These are phyloP conservation scores for Bucco capensis DNA, from an alignment of 2,113 vertebrate genomes.

Conservation along the genomic window DNA sequence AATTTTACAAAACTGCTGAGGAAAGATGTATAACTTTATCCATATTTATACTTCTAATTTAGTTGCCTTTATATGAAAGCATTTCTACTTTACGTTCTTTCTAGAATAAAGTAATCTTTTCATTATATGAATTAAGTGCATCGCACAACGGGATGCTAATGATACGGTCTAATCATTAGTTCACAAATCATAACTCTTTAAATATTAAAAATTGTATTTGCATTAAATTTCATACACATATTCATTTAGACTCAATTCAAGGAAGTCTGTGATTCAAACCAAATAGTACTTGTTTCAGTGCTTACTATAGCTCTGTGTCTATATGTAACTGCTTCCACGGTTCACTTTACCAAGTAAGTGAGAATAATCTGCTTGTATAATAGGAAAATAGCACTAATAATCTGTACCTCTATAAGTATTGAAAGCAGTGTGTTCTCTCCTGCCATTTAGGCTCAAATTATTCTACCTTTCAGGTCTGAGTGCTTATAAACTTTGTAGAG, in stretches of 20 bases:
- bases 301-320: neutral
- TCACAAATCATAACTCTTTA: neutral
- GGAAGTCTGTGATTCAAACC: neutral
- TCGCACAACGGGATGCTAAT: neutral
- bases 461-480: neutral
- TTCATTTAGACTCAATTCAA: neutral
- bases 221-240: neutral
- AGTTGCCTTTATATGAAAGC: neutral
- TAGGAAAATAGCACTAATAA: neutral
- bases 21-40: neutral
- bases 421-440: neutral
- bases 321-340: accelerated
- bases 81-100: neutral
- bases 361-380: neutral
- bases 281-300: neutral
- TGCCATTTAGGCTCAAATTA: neutral
- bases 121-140: neutral
- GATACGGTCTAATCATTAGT: neutral
- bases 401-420: neutral
- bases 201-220: neutral
- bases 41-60: neutral
- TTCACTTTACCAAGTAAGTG: neutral
- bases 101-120: neutral
- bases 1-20: neutral
- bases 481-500: neutral